These are phyloP conservation scores for Tryphoninae sp. DNA, from an alignment of 2,888 invertebrate species.

Conservation along the genomic window DNA sequence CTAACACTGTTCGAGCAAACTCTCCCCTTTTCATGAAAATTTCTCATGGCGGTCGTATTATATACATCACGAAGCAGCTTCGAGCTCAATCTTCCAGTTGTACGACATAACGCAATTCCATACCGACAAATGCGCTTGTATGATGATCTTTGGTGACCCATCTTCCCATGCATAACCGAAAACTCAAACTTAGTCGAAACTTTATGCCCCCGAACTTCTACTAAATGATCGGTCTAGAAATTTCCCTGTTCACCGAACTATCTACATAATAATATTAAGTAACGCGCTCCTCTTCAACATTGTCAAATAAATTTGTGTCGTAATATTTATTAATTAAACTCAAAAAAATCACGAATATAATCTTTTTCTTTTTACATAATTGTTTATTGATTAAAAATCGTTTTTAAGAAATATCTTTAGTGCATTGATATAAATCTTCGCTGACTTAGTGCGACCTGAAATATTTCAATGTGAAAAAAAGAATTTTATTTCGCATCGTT, in stretches of 20 bases:
- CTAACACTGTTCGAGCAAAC: constrained; percentile 33
- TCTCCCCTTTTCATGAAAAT: constrained; percentile 40
- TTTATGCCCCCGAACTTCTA: constrained; percentile 6
- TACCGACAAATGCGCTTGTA: background rate
- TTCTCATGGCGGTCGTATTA: constrained; percentile 16
- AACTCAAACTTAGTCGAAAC: constrained; percentile 13
- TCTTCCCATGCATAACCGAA: background rate
- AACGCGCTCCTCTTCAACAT: background rate
- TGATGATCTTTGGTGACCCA: constrained; percentile 35
- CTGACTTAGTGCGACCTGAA: too few relatives aligned
- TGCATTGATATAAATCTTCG: too few relatives aligned
- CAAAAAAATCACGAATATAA: too few relatives aligned
- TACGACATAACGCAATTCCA: constrained; percentile 50
- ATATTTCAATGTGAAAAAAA: too few relatives aligned
- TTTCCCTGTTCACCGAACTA: background rate
- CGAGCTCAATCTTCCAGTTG: background rate
- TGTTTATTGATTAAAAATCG: too few relatives aligned
- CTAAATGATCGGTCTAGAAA: constrained; percentile 24
- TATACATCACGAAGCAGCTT: background rate
- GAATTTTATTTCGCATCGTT: too few relatives aligned
- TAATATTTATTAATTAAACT: background rate
- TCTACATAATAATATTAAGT: background rate
- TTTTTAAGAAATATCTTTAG: too few relatives aligned
- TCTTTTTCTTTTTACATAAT: too few relatives aligned
- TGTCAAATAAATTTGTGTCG: background rate